Conservation (phyloP, 2,113 vertebrate species). For the Antechinus stuartii region DNA sequence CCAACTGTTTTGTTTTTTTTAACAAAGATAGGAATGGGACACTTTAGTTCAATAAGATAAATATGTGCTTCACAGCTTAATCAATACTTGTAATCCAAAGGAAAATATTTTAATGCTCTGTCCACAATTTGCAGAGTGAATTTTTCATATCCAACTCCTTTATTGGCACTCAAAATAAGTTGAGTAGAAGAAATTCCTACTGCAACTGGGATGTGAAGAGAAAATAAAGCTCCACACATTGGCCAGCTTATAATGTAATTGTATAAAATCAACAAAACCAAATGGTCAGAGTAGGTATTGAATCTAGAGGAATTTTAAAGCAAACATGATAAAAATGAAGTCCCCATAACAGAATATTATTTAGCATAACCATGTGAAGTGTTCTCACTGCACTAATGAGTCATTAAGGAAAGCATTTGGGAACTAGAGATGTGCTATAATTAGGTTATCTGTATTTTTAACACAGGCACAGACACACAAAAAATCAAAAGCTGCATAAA, state of each 20-base stretch:
- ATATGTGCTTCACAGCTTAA: not conserved
- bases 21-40: not conserved
- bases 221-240: constrained; percentile 52
- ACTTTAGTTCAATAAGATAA: not conserved
- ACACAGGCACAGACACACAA: constrained; percentile 59
- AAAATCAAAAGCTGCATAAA: constrained; percentile 73
- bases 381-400: constrained; percentile 77
- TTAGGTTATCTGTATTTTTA: constrained; percentile 80
- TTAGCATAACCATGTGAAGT: constrained; percentile 70
- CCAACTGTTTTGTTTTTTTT: not conserved
- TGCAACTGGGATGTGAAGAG: not conserved
- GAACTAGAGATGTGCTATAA: constrained; percentile 78
- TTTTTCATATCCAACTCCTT: not conserved
- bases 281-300: constrained; percentile 72
- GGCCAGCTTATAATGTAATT: constrained; percentile 67
- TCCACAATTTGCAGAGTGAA: not conserved
- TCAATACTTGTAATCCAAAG: not conserved
- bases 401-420: constrained; percentile 78
- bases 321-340: constrained; percentile 74
- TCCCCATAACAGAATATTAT: constrained; percentile 77
- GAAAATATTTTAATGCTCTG: not conserved
- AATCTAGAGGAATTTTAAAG: constrained; percentile 69
- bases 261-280: constrained; percentile 71
- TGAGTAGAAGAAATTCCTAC: not conserved
- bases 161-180: not conserved